Evolutionary conservation across 1,140 invertebrate species (phyloP).

Genomic region (Leptinotarsa defecta): DNA sequence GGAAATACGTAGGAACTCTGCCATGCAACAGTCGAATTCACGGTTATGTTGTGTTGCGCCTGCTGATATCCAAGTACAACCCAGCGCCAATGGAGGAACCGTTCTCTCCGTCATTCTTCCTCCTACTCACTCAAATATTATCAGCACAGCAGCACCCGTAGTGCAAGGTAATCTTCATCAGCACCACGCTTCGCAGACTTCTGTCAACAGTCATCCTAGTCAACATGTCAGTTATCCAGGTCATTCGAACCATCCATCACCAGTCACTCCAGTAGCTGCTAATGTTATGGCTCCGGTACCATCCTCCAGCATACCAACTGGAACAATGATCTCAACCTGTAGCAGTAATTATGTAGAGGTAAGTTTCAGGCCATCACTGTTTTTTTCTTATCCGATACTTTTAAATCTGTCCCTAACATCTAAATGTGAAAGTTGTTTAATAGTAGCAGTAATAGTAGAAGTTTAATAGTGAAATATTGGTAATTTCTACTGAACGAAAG

Average conservation of each 20-base stretch:
- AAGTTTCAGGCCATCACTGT: slow-evolving; percentile 34
- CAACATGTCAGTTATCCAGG: slow-evolving; percentile 40
- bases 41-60: slow-evolving; percentile 58
- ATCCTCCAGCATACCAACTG: slow-evolving; percentile 47
- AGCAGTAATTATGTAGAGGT: slow-evolving; percentile 67
- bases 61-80: slow-evolving; percentile 67
- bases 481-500: too few relatives aligned
- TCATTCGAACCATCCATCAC: slow-evolving; percentile 33
- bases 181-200: slow-evolving; percentile 32
- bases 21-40: slow-evolving; percentile 51
- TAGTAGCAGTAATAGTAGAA: too few relatives aligned
- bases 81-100: slow-evolving; percentile 67
- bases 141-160: slow-evolving; percentile 42
- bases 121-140: slow-evolving; percentile 58
- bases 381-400: too few relatives aligned
- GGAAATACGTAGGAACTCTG: slow-evolving; percentile 35
- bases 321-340: slow-evolving; percentile 64
- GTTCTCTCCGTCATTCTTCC: slow-evolving; percentile 82
- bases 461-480: too few relatives aligned
- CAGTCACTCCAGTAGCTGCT: slow-evolving; percentile 28
- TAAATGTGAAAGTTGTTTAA: too few relatives aligned
- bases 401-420: too few relatives aligned
- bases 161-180: slow-evolving; percentile 44
- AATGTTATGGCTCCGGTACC: slow-evolving; percentile 41
- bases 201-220: slow-evolving; percentile 46